Conservation (phyloP, 2,113 vertebrate genomes). For the Pitta sordida region DNA sequence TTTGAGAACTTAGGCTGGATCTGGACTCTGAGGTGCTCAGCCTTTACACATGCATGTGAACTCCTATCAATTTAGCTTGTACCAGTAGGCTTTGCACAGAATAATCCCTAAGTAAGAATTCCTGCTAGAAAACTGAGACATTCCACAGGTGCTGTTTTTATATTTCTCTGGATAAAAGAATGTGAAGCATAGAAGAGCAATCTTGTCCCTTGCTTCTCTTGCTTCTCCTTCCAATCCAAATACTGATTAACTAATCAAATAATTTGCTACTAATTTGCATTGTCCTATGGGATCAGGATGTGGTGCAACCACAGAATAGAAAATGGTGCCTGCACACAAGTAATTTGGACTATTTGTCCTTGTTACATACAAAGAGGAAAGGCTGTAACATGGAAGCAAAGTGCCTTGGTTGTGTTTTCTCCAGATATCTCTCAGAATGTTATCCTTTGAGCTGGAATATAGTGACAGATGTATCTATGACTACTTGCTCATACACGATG, state of each 20-base stretch:
- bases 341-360: neutral
- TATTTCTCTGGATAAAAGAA: neutral
- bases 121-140: neutral
- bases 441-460: conserved; percentile 61
- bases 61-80: neutral
- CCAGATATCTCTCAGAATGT: conserved; percentile 49
- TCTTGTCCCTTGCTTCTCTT: neutral
- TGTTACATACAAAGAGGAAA: neutral
- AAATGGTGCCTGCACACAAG: neutral
- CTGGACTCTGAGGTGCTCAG: neutral
- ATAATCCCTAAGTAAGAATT: neutral
- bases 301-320: neutral
- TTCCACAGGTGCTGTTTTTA: neutral
- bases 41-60: neutral
- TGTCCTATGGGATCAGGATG: neutral
- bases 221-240: neutral
- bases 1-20: neutral
- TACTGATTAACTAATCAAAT: neutral
- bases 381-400: neutral
- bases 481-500: conserved; percentile 59
- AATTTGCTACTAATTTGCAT: neutral
- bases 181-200: neutral
- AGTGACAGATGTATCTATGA: conserved; percentile 47
- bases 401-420: conserved; percentile 22
- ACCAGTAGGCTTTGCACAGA: neutral